A percentile compares a stretch with the other conserved stretches of the same genome.
Evolutionary conservation across 2,797 vertebrate species (phyloP).

Genomic region (Clarias laeviceps): DNA sequence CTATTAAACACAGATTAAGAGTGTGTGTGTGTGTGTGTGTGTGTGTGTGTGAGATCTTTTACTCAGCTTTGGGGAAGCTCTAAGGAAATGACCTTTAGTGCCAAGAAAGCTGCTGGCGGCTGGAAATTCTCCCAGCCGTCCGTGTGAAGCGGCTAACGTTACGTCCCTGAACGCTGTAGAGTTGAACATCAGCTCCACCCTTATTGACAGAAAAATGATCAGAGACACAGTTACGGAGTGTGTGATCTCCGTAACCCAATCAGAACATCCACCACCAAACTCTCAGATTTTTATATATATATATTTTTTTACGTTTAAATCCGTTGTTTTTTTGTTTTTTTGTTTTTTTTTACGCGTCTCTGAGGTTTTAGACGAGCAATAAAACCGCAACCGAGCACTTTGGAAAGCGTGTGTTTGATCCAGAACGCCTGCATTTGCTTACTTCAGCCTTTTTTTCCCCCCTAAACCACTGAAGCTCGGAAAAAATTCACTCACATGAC

Average conservation of each 20-base stretch:
- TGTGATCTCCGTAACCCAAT: not conserved
- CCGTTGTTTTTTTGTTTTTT: no score
- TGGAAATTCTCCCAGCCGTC: not conserved
- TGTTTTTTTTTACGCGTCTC: not conserved
- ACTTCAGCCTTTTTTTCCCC: conserved; percentile 54
- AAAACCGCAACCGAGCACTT: not conserved
- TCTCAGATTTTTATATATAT: not conserved
- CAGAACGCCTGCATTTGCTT: conserved; percentile 51
- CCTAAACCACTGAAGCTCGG: not conserved
- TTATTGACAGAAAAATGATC: not conserved
- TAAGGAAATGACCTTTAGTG: not conserved
- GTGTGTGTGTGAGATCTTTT: not conserved
- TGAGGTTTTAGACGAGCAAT: not conserved
- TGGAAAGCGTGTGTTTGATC: not conserved
- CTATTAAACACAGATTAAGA: conserved; percentile 16
- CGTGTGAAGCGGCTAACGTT: no score
- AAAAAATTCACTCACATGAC: conserved; percentile 11
- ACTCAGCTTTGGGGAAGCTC: not conserved
- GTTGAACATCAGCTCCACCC: not conserved
- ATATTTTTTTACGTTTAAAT: not conserved
- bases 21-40: conserved; percentile 12
- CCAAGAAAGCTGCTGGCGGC: conserved; percentile 2
- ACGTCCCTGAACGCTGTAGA: not conserved
- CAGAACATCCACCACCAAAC: not conserved
- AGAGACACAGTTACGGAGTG: not conserved